Base-by-base conservation (phyloP, 2,113 vertebrate species). In the Pteropus alecto region DNA sequence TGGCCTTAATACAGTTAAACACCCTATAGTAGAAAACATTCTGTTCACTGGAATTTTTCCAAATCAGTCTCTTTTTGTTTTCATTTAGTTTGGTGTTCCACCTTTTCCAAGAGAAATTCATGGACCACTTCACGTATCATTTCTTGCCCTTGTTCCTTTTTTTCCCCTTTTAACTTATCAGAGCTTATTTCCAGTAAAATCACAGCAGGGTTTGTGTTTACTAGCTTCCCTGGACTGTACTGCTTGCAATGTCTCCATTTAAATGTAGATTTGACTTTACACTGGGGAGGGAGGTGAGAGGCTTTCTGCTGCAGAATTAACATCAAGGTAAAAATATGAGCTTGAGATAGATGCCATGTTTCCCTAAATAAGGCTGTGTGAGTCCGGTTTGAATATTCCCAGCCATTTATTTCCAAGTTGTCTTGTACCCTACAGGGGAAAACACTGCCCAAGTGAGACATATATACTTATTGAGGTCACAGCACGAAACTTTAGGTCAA, bases 31-130 rank as follows among this genome's bases (percentile, higher is more conserved):
- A 86, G 71, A 97, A 97, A 94, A 68, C 60, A 61, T 94, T 97
- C 91, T 95, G 94, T 96, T 96, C 82, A 83, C 92, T 97, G 98
- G 97, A 97, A 96, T 97, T 97, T 98, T 94, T 95, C 97, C 95
- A 98, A 97, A 93, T 82, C 91, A 26, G 30, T 54, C 41, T 91
- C 61, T 65, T 93, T 98, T 79, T 51, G 43, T 96, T 97, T 96
- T 28, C 63, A 30, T 87, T 46, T 46, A 22, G 41, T 26, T 70
- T 35, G 28, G 11, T 71, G 90, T 93, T 94, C 84, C 71, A 95
- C 41, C 41, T 83, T 98, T 95, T 83, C 90, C 71, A 24, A 77
- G 10, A 68, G 95, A 97, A 97, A 97, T 92, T 76, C 90, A 68
- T 7, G 14, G 19, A 19, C 5, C 90, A 76, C 10, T 90, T 77